Conservation (phyloP, 2,113 vertebrate species). For the Rana temporaria region DNA sequence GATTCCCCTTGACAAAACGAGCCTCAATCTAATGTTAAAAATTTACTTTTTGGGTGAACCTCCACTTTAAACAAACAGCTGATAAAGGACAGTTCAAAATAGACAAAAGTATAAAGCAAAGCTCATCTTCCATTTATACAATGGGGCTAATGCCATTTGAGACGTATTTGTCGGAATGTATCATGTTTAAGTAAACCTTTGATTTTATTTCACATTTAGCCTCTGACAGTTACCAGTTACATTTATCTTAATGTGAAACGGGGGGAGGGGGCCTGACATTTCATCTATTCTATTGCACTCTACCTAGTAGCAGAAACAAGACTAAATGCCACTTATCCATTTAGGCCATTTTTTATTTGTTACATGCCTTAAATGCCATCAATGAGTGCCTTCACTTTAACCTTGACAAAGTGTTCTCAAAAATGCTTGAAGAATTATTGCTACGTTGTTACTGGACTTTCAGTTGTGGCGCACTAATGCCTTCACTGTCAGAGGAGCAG, state of each 20-base stretch:
- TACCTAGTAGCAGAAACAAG: constrained; percentile 52
- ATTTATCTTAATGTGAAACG: constrained; percentile 56
- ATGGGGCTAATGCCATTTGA: constrained; percentile 64
- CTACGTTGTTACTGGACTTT: not conserved
- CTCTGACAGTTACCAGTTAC: constrained; percentile 57
- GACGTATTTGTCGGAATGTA: constrained; percentile 64
- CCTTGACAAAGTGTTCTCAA: constrained; percentile 6
- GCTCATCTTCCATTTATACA: not conserved
- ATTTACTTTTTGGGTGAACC: too few relatives aligned
- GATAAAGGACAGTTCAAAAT: too few relatives aligned
- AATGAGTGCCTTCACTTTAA: not conserved
- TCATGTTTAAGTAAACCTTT: constrained; percentile 62
- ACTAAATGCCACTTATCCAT: constrained; percentile 43
- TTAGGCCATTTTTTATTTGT: constrained; percentile 20
- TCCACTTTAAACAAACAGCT: too few relatives aligned
- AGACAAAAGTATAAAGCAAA: too few relatives aligned
- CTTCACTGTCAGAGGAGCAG: not conserved
- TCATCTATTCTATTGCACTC: constrained; percentile 54
- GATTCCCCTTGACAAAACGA: too few relatives aligned
- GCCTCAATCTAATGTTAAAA: too few relatives aligned
- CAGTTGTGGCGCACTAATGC: too few relatives aligned
- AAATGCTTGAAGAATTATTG: not conserved
- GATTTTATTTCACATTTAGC: constrained; percentile 47
- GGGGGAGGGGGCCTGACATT: constrained; percentile 56
- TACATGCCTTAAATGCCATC: constrained; percentile 29